Base-by-base conservation (phyloP, 30 jellyfish, hydroid and myxozoan genomes). In the Sanderia malayensis region DNA sequence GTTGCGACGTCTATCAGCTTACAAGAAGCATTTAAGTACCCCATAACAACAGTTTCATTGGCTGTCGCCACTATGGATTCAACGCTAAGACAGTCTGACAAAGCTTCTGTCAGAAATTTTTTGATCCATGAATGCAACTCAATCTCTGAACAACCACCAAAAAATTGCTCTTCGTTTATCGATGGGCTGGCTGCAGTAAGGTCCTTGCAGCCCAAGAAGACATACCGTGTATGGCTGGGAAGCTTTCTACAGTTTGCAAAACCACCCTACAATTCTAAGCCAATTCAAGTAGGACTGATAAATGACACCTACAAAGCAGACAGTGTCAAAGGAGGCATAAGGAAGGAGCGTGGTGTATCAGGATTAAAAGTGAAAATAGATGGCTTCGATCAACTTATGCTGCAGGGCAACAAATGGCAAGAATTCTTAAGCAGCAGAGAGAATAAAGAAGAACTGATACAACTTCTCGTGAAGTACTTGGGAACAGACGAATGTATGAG, bases 241-340 rank as follows among this genome's bases (percentile, higher is more conserved):
- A 23, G 73, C 23, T 60, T 60, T 9, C 19, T 60, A 2, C 46
- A 27, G 49, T 60, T 60, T 23, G 23, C 55, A 60, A 60, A 27
- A 4, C 64, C 23, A 8, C 64, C 64, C 64, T 3, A 19, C 3
- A 18, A 49, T 49, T 9, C 64, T 49, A 19, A 49, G 3, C 25
- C 64, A 15, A 49, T 49, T 49, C 11, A 49, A 49, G 64, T 49
- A 4, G 64, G 64, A 19, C 46, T 60, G 9, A 60, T 25, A 27
- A 60, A 60, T 23, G 47, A 60, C 49, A 60, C 73, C 46, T 60
- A 57, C 27, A 67, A 23, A 26, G 79, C 30, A 8, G 25, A 67
- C 31, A 67, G 79, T 27, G 30, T 63, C 75, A 63, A 63, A 63
- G 64, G 79, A 15, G 79, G 79, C 30, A 67, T 68, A 31, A 67